Evolutionary conservation across 2,797 vertebrate genomes (phyloP).

Genomic region (Hypotaenidia okinawae): DNA sequence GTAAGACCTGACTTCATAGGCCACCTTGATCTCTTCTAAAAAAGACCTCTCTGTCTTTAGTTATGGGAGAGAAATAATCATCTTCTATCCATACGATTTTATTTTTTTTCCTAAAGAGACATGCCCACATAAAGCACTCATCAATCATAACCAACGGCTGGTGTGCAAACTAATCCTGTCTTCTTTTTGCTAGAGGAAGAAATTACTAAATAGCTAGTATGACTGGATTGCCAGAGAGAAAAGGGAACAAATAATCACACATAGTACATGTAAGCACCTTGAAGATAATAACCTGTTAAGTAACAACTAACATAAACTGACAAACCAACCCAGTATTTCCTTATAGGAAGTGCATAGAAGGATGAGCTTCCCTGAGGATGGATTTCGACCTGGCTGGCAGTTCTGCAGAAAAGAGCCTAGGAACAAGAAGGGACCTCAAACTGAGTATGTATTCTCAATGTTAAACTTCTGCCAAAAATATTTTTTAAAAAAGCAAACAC

Average conservation of each 20-base stretch:
- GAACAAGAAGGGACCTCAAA: neutral
- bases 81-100: neutral
- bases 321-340: neutral
- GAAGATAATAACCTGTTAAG: neutral
- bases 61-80: neutral
- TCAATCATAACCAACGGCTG: neutral
- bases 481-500: constrained; percentile 41
- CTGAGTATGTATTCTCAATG: neutral
- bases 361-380: neutral
- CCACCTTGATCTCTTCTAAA: neutral
- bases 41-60: neutral
- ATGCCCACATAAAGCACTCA: neutral
- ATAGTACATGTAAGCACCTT: accelerated
- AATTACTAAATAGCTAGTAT: neutral
- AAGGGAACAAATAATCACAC: neutral
- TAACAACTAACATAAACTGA: neutral
- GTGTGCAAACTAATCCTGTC: neutral
- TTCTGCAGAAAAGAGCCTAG: neutral
- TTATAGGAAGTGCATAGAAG: neutral
- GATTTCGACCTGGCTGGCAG: neutral
- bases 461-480: constrained; percentile 40
- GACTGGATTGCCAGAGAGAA: neutral
- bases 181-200: neutral
- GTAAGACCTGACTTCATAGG: neutral
- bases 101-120: neutral